These are phyloP conservation scores for Oostethus manadensis DNA, from an alignment of 2,113 vertebrate species.

Conservation along the genomic window DNA sequence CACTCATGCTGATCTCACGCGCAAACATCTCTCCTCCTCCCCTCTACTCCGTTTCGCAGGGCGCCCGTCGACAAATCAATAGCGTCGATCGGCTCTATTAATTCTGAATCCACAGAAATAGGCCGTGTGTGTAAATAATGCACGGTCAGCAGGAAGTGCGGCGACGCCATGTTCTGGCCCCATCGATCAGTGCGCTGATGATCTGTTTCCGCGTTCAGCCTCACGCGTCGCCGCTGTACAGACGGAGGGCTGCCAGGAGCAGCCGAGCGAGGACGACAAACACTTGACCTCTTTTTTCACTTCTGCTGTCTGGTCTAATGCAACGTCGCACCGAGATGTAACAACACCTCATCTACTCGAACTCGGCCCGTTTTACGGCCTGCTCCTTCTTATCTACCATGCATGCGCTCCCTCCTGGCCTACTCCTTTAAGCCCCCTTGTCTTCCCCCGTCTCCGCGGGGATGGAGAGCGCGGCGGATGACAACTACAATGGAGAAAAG, in stretches of 20 bases:
- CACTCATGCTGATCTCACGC: slow-evolving; percentile 2
- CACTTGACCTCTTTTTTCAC: slow-evolving; percentile 46
- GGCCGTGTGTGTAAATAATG: not conserved
- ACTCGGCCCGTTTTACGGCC: slow-evolving; percentile 31
- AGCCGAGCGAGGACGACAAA: slow-evolving; percentile 31
- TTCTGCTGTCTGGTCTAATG: slow-evolving; percentile 40
- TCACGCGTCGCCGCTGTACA: slow-evolving; percentile 32
- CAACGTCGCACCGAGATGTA: slow-evolving; percentile 41
- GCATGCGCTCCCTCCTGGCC: slow-evolving; percentile 2
- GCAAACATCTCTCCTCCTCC: not conserved
- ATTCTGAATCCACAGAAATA: not conserved
- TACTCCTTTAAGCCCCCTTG: slow-evolving; percentile 1
- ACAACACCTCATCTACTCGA: slow-evolving; percentile 30
- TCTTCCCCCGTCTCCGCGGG: not conserved
- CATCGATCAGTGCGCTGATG: slow-evolving; percentile 18
- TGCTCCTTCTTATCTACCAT: slow-evolving; percentile 33
- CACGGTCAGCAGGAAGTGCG: not conserved
- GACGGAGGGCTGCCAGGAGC: slow-evolving; percentile 36
- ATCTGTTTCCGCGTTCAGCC: slow-evolving; percentile 45
- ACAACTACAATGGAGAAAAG: too few species aligned
- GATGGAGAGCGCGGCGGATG: not conserved
- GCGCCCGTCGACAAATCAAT: slow-evolving; percentile 24
- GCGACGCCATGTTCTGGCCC: not conserved
- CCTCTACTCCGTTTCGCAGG: not conserved
- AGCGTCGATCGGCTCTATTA: slow-evolving; percentile 7